phyloP scores from a whole-genome alignment of 2,888 invertebrate genomes.

The Neuroscelio doddi region DNA sequence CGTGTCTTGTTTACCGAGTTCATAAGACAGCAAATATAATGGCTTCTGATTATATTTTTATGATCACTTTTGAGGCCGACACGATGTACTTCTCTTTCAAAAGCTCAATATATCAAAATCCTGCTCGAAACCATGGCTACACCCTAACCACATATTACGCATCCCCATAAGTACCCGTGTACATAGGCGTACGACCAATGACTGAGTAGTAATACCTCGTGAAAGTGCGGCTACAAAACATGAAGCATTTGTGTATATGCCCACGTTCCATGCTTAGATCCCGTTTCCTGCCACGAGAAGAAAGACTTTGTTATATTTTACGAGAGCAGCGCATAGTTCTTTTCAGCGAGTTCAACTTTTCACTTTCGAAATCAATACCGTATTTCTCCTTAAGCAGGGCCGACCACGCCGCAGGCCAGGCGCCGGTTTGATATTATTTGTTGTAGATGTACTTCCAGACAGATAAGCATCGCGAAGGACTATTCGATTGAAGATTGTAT shows the following conservation, averaged over 20 bases:
- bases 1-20: background rate
- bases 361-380: slow-evolving; percentile 32
- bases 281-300: slow-evolving; percentile 36
- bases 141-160: slow-evolving; percentile 44
- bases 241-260: slow-evolving; percentile 10
- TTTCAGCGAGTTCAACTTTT: slow-evolving; percentile 28
- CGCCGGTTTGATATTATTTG: slow-evolving; percentile 1
- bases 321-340: slow-evolving; percentile 23
- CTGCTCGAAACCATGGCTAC: slow-evolving; percentile 46
- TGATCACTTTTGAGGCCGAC: slow-evolving; percentile 32
- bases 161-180: slow-evolving; percentile 43
- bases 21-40: slow-evolving; percentile 5
- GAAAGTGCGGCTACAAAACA: slow-evolving; percentile 15
- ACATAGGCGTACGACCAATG: slow-evolving; percentile 19
- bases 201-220: slow-evolving; percentile 38
- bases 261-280: slow-evolving; percentile 34
- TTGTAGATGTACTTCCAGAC: no score
- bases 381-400: slow-evolving; percentile 14
- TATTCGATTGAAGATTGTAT: no score
- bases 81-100: slow-evolving; percentile 33
- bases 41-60: slow-evolving; percentile 35
- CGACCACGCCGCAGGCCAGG: background rate
- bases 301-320: slow-evolving; percentile 39
- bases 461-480: background rate
- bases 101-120: slow-evolving; percentile 36